Percentiles rank a stretch among this genome's conserved stretches.
phyloP scores from a whole-genome alignment of 2,113 vertebrate species.

The Datnioides undecimradiatus region DNA sequence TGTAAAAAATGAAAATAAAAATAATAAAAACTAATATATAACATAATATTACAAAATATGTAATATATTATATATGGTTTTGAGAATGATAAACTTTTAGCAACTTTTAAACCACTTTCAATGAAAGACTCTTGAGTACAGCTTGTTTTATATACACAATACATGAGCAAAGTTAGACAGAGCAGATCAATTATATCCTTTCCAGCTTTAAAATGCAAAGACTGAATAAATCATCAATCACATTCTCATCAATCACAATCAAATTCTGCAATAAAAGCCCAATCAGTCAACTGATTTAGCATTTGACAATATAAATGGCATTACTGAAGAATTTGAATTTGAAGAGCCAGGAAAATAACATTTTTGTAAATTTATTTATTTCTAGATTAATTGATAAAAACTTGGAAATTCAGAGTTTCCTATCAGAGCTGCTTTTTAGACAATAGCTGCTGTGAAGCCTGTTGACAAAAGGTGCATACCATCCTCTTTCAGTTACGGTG shows the following conservation, averaged over 20 bases:
- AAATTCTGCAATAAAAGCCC: not conserved
- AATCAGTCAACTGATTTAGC: not conserved
- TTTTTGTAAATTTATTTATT: too few species aligned
- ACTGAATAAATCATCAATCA: too few species aligned
- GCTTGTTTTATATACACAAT: not conserved
- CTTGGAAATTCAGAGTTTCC: not conserved
- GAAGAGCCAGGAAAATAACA: not conserved
- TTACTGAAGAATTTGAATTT: not conserved
- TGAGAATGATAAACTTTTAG: too few species aligned
- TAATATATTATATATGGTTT: too few species aligned
- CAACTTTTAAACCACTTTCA: not conserved
- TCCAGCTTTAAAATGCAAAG: too few species aligned
- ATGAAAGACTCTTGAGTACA: not conserved
- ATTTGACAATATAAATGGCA: not conserved
- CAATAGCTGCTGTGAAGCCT: not conserved
- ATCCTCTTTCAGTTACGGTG: not conserved
- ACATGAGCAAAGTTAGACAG: not conserved
- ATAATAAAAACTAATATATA: too few species aligned
- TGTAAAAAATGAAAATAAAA: too few species aligned
- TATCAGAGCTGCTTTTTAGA: not conserved
- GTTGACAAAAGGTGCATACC: constrained; percentile 1
- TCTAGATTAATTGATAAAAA: not conserved
- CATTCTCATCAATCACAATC: too few species aligned
- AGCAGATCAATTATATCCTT: too few species aligned
- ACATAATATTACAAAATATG: too few species aligned